Evolutionary conservation across 2,113 vertebrate species (phyloP).

Genomic region (Ictalurus punctatus): DNA sequence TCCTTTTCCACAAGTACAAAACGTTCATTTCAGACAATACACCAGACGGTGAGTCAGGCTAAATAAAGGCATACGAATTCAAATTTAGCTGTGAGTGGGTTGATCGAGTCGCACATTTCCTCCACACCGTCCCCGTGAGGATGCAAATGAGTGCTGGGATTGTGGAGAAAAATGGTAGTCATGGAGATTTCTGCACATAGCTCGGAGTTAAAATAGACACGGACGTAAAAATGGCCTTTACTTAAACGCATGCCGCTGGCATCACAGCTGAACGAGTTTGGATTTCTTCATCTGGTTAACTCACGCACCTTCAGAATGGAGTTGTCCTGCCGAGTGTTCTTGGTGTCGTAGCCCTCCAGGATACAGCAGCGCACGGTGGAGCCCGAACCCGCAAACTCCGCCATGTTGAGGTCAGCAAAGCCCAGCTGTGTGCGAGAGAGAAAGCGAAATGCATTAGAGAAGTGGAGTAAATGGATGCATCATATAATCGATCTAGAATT

Average conservation of each 20-base stretch:
- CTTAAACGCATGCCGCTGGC: background rate
- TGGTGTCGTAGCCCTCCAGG: constrained; percentile 97
- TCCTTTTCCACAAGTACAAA: background rate
- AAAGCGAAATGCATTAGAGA: background rate
- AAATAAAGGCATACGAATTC: constrained; percentile 9
- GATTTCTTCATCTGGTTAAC: background rate
- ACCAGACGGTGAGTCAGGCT: constrained; percentile 40
- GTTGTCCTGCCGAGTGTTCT: constrained; percentile 98
- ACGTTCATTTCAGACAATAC: constrained; percentile 2
- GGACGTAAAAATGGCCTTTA: background rate
- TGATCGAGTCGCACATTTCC: constrained; percentile 17
- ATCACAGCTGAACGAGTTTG: background rate
- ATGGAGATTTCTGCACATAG: constrained; percentile 5
- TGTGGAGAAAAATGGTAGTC: constrained; percentile 2
- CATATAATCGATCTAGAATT: background rate
- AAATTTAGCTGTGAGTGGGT: constrained; percentile 34
- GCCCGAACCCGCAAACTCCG: constrained; percentile 95
- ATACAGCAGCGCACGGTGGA: constrained; percentile 94
- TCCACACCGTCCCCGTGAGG: constrained; percentile 8
- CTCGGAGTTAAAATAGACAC: constrained; percentile 1
- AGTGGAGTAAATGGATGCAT: background rate
- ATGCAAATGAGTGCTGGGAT: constrained; percentile 15
- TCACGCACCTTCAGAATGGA: constrained; percentile 89
- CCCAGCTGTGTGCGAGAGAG: constrained; percentile 78
- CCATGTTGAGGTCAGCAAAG: constrained; percentile 96